A percentile compares a stretch with the other conserved stretches of the same genome.
phyloP scores from a whole-genome alignment of 92 coral and sea anemone species.

The Paragorgia papillata region DNA sequence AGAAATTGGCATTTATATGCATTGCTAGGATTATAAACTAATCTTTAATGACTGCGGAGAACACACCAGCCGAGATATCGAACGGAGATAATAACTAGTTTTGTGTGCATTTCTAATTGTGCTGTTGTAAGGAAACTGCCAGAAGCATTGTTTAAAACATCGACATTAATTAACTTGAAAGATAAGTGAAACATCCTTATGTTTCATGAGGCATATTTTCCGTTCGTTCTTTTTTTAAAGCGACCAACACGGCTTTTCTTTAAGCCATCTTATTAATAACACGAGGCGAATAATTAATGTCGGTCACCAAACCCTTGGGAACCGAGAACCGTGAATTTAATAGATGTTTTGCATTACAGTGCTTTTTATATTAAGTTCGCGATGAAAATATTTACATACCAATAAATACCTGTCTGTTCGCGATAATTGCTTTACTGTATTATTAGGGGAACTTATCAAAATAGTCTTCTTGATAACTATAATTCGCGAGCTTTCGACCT shows the following conservation, averaged over 20 bases:
- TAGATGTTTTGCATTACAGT: neutral
- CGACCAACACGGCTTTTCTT: neutral
- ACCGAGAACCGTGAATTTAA: neutral
- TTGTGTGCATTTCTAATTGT: conserved; percentile 42
- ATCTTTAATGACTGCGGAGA: no score
- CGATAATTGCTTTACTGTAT: conserved; percentile 12
- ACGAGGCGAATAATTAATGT: neutral
- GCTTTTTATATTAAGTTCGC: neutral
- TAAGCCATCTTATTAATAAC: conserved; percentile 1
- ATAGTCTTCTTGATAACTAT: neutral
- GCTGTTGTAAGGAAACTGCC: conserved; percentile 28
- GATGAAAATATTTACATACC: conserved; percentile 29
- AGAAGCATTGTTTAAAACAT: conserved; percentile 29
- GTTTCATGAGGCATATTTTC: neutral
- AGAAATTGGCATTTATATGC: conserved; percentile 29
- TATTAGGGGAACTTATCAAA: conserved; percentile 22
- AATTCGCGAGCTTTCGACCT: no score
- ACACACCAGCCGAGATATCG: neutral
- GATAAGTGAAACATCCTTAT: conserved; percentile 3
- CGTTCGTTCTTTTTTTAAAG: neutral
- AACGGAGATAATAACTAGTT: conserved; percentile 35
- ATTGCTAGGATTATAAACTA: conserved; percentile 25
- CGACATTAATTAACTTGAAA: conserved; percentile 22
- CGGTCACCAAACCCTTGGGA: neutral
- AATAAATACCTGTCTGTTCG: conserved; percentile 32